Base-by-base conservation (phyloP, 2,888 invertebrate genomes). In the Tipula helvola region DNA sequence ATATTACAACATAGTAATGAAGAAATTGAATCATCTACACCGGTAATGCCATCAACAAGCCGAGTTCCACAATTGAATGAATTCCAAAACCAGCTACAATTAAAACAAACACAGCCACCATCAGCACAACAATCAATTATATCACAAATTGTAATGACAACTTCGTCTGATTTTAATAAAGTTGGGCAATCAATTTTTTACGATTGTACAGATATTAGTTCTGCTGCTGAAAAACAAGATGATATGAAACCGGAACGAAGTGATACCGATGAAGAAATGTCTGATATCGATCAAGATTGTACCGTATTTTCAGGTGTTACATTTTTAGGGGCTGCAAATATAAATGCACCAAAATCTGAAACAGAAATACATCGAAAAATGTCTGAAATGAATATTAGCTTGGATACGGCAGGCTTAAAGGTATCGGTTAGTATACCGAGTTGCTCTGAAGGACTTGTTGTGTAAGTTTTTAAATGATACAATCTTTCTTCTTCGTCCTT, bases 371-470 rank as follows among this genome's bases (percentile, higher is more conserved):
- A 97, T 91, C 93, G 96, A 86, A 98, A 98, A 90, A 98, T 99
- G 96, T 95, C 95, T 88, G 96, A 97, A 90, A 93, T 99, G 86
- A 98, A 98, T 90, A 90, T 89, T 86, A 96, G 96, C 87, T 94
- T 94, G 88, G 90, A 89, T 13, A 93, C 94, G 36, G 92, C 92
- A 44, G 96, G 97, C 5, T 96, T 99, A 87, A 97, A 97, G 89
- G 96, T 98, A 4, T 96, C 97, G 0, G 95, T 99, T 88, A 97
- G 97, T 39, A 96, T 99, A 89, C 99, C 99, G 4, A 96, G 96
- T 88, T 96, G 96, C 90, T 97, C 97, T 0, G 97, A 98, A 90
- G 99, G 98, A 87, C 94, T 96, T 87, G 98, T 99, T 84, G 96
- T 97, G 98, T 98, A 91, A 94, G 96, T 93, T 41, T 28, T 36